Base-by-base conservation (phyloP, 1,140 invertebrate genomes). In the Drosophila parabipectinata region DNA sequence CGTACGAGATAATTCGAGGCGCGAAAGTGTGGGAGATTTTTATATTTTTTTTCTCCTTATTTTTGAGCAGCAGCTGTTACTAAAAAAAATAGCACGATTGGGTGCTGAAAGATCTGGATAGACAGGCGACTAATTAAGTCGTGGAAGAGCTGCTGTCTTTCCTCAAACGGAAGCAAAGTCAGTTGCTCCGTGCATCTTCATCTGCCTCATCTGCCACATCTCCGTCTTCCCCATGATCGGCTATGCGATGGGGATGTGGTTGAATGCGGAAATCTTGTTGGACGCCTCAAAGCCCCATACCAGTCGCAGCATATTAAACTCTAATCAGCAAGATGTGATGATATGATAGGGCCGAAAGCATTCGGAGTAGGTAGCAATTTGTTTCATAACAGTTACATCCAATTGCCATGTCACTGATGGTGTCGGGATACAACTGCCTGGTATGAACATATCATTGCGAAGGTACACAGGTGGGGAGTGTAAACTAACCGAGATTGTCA, bases 21-120 rank as follows among this genome's bases (percentile, higher is more conserved):
- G 64, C 61, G 78, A 85, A 85, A 78, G 81, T 81, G 77, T 85
- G 82, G 80, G 80, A 84, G 80, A 80, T 52, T 37, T 56, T 52
- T 18, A 18, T 37, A 37, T 37, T n/a, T 69, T 30, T 76, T 45
- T 37, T 56, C 39, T 18, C 14, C 12, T 12, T 37, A 18, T 37
- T 69, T 30, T 60, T 39, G 41, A 47, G 45, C 47, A 55, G 61
- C 82, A 81, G 78, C 77, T 81, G 81, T 58, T 74, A 64, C 50
- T 44, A 54, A 41, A 66, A 37, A 44, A 26, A 47, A 30, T 28
- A 32, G 56, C 47, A 47, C 58, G 21, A 73, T 18, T 15, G 59
- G 60, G 57, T 74, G 77, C 45, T 79, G 73, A 74, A 62, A 53
- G 71, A 56, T 63, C 44, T 63, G 62, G 61, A 76, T 60, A 80